Evolutionary conservation across 2,797 vertebrate genomes (phyloP), one percentile per base, ranked within the genome.

Genomic region (Enteromius fasciolatus): DNA sequence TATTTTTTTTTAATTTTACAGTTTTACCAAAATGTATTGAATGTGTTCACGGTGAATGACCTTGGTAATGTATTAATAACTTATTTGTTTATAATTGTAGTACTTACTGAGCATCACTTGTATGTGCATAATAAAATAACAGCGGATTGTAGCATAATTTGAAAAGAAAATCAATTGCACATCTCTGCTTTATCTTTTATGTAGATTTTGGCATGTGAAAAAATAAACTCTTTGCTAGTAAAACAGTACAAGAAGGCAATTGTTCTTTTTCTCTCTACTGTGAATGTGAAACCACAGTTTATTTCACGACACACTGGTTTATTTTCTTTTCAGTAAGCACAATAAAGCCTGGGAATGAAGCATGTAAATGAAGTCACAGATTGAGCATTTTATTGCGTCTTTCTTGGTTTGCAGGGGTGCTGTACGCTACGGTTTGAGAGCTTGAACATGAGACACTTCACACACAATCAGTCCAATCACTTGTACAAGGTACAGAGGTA

Each of bases 201-300:
- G 92, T 93, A 85, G 92, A 89, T 86, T 86, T 92, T 91, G 90
- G 87, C 88, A 90, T 83, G 82, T 64, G 89, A 92, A 66, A 33
- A 89, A 94, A 94, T 93, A 94, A 95, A 95, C 84, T 68, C 31
- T 91, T 92, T 93, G 91, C 88, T 92, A 90, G 92, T 93, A 87
- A 92, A 91, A 92, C 91, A 83, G 48, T 25, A 44, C 76, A 67
- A 66, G 15, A 66, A 14, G 78, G 33, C 80, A 36, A 14, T 78
- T 85, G 44, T 82, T 57, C 10, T 66, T 80, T 64, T 86, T 61
- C 79, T 79, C n/a, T 75, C n/a, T 23, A 70, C 11, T 41, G 74
- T 86, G 67, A 81, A 72, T 59, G 23, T 76, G 31, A 46, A 75
- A 70, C 41, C 20, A 10, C 57, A 67, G 5, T 61, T 46, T 70